Evolutionary conservation across 1,140 invertebrate genomes (phyloP).

Genomic region (Luehdorfia chinensis): DNA sequence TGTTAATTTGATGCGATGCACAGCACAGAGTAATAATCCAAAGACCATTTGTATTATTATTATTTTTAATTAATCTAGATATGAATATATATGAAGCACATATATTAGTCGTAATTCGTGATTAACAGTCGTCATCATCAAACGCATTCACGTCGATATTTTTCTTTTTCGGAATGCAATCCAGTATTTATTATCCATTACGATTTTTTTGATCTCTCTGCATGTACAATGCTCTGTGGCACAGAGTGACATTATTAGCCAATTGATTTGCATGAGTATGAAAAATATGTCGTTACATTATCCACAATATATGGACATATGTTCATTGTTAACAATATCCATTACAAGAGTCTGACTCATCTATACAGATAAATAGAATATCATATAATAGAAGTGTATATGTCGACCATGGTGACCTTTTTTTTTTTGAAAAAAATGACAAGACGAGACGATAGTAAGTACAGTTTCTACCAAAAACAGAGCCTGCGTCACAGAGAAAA

Average conservation of each 20-base stretch:
- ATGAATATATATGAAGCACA: too few relatives aligned
- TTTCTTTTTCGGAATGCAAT: too few relatives aligned
- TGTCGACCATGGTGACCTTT: too few relatives aligned
- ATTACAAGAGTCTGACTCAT: neutral
- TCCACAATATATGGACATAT: constrained; percentile 16
- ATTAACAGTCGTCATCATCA: too few relatives aligned
- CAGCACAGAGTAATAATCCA: constrained; percentile 18
- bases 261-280: constrained; percentile 51
- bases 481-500: too few relatives aligned
- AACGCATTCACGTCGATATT: too few relatives aligned
- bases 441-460: too few relatives aligned
- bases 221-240: constrained; percentile 23
- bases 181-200: neutral
- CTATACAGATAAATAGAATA: neutral
- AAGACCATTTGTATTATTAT: constrained; percentile 10
- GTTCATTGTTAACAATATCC: constrained; percentile 8
- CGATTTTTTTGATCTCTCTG: constrained; percentile 9
- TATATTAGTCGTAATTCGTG: too few relatives aligned
- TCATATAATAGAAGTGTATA: too few relatives aligned
- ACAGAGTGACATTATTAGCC: constrained; percentile 40
- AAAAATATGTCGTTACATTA: constrained; percentile 24
- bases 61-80: neutral
- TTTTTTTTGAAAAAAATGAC: too few relatives aligned
- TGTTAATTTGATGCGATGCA: constrained; percentile 37
- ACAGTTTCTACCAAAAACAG: too few relatives aligned